Evolutionary conservation across 1,140 invertebrate species (phyloP), one percentile per base, ranked within the genome.

Genomic region (Eufriesea mexicana): DNA sequence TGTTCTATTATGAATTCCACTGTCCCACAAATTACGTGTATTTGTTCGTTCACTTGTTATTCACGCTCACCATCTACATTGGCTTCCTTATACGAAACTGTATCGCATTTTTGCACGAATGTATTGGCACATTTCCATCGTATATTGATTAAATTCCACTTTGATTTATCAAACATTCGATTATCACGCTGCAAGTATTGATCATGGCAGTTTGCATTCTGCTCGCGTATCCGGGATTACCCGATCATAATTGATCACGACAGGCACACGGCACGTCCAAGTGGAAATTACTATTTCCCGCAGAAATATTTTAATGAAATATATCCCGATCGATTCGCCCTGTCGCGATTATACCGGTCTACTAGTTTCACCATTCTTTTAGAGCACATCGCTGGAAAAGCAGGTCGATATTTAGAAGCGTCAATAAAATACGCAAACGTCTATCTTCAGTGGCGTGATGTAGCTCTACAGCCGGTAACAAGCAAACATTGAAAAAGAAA

Each of bases 201-300:
- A 57, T 72, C 54, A 57, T 8, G 51, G 9, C 54, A 45, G 18
- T 72, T 72, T 45, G 35, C 20, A 72, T 57, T 55, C 14, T 14
- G 20, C 28, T 57, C 70, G 28, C 20, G 54, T 45, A 57, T 45
- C 23, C 28, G 8, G 20, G 70, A 72, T 72, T 55, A 55, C 70
- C 28, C 35, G 35, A 42, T 14, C 70, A 45, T 72, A 72, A 72
- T 57, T 72, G 25, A 72, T 72, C 20, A 72, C 8, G 54, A 45
- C 28, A 45, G 20, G 70, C 18, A 55, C 54, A 45, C n/a, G 54
- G 54, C 35, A 57, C 54, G 51, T 35, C 55, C 51, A 23, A 55
- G 70, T 42, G 28, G 28, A 35, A 55, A 72, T 72, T 57, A 55
- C 45, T 72, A 35, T 42, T 57, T 42, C 54, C 4, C 23, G 14